A percentile compares a stretch with the other conserved stretches of the same genome.
phyloP scores from a whole-genome alignment of 2,113 vertebrate species.

The Bambusicola thoracicus region DNA sequence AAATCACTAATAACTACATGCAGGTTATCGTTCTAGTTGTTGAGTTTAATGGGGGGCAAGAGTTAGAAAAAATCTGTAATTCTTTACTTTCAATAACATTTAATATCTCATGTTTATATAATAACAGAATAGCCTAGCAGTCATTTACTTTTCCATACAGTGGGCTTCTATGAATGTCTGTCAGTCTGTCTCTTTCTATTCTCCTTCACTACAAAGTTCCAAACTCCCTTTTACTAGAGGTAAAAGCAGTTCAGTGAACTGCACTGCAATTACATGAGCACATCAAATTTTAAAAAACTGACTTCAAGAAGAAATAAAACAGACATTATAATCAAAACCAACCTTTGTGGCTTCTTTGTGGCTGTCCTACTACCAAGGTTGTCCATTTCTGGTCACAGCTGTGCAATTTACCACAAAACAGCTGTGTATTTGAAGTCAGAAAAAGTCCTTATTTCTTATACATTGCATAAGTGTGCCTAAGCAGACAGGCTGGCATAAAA shows the following conservation, averaged over 20 bases:
- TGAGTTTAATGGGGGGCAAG: background rate
- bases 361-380: conserved; percentile 52
- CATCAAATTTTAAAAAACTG: conserved; percentile 52
- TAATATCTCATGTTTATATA: background rate
- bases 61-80: background rate
- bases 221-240: background rate
- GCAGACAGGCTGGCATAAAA: background rate
- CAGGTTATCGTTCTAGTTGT: background rate
- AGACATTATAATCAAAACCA: conserved; percentile 68
- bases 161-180: background rate
- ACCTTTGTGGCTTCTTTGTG: conserved; percentile 57
- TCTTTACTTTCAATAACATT: background rate
- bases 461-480: background rate
- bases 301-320: conserved; percentile 63
- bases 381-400: conserved; percentile 58
- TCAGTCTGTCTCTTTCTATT: background rate
- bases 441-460: background rate
- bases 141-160: background rate
- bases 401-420: conserved; percentile 34
- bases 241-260: conserved; percentile 47
- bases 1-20: background rate
- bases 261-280: conserved; percentile 48
- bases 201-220: conserved; percentile 5
- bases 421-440: conserved; percentile 39
- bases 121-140: conserved; percentile 16